Evolutionary conservation across 2,888 invertebrate species (phyloP), one percentile per base, ranked within the genome.

Genomic region (Cetonia aurata): DNA sequence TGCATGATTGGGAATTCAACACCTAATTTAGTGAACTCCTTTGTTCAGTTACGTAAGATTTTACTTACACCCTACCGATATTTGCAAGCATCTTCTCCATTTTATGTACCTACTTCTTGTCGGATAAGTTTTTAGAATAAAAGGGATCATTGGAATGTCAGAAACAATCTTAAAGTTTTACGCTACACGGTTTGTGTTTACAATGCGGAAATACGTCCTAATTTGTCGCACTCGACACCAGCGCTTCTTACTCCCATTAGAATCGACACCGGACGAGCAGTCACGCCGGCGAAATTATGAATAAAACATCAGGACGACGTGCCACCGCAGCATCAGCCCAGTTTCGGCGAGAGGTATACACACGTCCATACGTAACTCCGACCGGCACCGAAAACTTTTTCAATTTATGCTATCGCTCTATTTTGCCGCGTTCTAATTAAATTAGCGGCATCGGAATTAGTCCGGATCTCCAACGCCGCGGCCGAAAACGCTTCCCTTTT

Each of bases 391-490:
- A 62, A 37, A 62, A 62, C 50, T 62, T 62, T 62, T 62, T 50
- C 50, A 55, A 55, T 56, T 65, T 50, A 65, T 65, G 41, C 37
- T 33, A 65, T 67, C 53, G 52, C 42, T 60, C 52, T 59, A 69
- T 59, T 52, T 37, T 69, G 52, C 25, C 52, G 52, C 60, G 4
- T 4, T 25, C 60, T 69, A 69, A 69, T 69, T 69, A 69, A 48
- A 69, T 69, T 69, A 62, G 31, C 46, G 33, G 60, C 60, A 48
- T 62, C 50, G 48, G 48, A 6, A 37, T 48, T 57, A 57, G 56
- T 17, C 56, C 56, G 41, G 56, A 57, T 57, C 56, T 57, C 41
- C 41, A 37, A 1, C 37, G 6, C 41, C 2, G 9, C 4, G 10
- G 37, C 37, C 10, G 1, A 37, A 37, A 37, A 3, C 8, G 10